phyloP scores from a whole-genome alignment of 2,888 invertebrate genomes.

The Trichopoda pennipes region DNA sequence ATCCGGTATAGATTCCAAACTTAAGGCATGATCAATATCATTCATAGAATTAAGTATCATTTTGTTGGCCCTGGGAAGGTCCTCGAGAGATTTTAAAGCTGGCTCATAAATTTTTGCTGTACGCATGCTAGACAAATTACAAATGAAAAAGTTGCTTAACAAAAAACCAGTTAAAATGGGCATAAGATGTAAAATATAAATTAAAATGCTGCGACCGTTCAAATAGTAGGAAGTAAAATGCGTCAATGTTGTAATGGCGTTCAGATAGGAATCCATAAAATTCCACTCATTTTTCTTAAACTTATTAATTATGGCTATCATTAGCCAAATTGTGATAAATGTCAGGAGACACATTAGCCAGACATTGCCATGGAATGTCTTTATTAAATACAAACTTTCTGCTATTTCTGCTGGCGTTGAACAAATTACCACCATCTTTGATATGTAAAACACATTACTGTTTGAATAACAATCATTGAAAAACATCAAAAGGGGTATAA shows the following conservation, averaged over 20 bases:
- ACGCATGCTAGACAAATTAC: slow-evolving; percentile 71
- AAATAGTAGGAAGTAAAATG: slow-evolving; percentile 54
- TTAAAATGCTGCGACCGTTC: slow-evolving; percentile 43
- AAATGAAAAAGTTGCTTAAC: slow-evolving; percentile 72
- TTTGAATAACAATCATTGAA: slow-evolving; percentile 5
- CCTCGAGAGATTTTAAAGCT: slow-evolving; percentile 70
- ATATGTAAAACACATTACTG: slow-evolving; percentile 65
- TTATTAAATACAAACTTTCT: slow-evolving; percentile 69
- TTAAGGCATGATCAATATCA: slow-evolving; percentile 55
- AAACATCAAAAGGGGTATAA: slow-evolving; percentile 5
- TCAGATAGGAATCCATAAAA: slow-evolving; percentile 3
- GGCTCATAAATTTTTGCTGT: slow-evolving; percentile 72
- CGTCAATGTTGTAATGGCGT: slow-evolving; percentile 59
- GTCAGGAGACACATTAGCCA: slow-evolving; percentile 35
- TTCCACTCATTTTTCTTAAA: neutral
- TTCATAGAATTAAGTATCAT: slow-evolving; percentile 64
- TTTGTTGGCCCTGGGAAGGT: slow-evolving; percentile 69
- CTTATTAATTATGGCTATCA: slow-evolving; percentile 4
- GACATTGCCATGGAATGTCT: slow-evolving; percentile 63
- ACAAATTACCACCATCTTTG: slow-evolving; percentile 70
- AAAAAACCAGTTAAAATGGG: slow-evolving; percentile 69
- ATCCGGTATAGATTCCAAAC: slow-evolving; percentile 69
- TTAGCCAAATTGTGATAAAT: slow-evolving; percentile 3
- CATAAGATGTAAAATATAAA: slow-evolving; percentile 63
- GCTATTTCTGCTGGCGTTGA: slow-evolving; percentile 69